Evolutionary conservation across 1,140 invertebrate genomes (phyloP).

Genomic region (Drosophila arawakana): DNA sequence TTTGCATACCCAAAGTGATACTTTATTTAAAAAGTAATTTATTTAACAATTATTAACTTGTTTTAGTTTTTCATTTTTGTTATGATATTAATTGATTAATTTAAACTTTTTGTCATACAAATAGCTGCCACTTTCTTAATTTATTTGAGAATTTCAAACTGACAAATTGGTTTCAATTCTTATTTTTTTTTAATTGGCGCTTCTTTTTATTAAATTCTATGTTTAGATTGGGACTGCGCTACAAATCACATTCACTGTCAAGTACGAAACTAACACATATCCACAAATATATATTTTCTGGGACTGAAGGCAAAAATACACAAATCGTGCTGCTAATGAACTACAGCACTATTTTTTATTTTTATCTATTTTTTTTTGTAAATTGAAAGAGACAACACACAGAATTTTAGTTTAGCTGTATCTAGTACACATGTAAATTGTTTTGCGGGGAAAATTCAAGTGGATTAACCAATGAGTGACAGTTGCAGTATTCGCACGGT

Average conservation of each 20-base stretch:
- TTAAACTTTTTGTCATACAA: no score
- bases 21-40: no score
- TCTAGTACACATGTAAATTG: not conserved
- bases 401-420: not conserved
- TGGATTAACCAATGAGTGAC: constrained; percentile 1
- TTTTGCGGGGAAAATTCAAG: not conserved
- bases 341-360: not conserved
- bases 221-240: not conserved
- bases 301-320: not conserved
- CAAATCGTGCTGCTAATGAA: not conserved
- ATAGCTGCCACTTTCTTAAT: no score
- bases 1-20: no score
- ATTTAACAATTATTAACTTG: no score
- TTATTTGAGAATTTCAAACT: no score
- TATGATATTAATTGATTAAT: no score
- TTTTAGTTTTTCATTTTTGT: no score
- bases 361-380: not conserved
- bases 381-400: not conserved
- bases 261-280: not conserved
- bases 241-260: not conserved
- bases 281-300: not conserved
- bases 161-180: no score
- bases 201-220: not conserved
- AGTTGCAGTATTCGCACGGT: constrained; percentile 8
- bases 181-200: not conserved